phyloP scores from a whole-genome alignment of 2,797 vertebrate species.

The Rhinophrynus dorsalis region DNA sequence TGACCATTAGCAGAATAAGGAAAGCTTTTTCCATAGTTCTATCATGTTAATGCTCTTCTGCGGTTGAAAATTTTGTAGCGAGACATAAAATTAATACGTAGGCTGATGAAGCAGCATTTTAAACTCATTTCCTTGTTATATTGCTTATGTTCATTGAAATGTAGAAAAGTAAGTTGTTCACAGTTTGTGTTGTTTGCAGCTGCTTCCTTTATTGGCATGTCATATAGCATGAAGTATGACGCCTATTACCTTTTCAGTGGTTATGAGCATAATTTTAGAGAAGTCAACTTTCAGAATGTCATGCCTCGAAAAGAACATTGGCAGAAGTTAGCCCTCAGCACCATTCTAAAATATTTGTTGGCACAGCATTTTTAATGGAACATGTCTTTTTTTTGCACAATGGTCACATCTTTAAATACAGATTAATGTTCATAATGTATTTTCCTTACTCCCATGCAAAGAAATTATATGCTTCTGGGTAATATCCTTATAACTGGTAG shows the following conservation, averaged over 20 bases:
- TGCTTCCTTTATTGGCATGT: conserved; percentile 22
- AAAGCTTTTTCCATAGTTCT: too few species aligned
- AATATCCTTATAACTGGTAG: conserved; percentile 32
- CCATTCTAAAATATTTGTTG: conserved; percentile 37
- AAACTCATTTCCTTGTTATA: conserved; percentile 21
- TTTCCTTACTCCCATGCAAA: conserved; percentile 58
- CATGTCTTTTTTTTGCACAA: too few species aligned
- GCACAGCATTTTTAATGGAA: conserved; percentile 45
- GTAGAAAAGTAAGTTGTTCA: background rate
- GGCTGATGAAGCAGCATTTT: conserved; percentile 13
- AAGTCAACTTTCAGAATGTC: conserved; percentile 33
- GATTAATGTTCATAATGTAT: conserved; percentile 57
- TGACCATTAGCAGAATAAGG: background rate
- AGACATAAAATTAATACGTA: background rate
- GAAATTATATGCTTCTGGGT: conserved; percentile 19
- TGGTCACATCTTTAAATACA: conserved; percentile 51
- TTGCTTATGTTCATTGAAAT: conserved; percentile 19
- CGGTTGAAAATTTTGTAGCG: background rate
- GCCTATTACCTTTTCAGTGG: conserved; percentile 28
- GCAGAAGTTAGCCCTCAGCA: background rate
- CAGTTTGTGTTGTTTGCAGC: background rate
- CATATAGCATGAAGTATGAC: conserved; percentile 2
- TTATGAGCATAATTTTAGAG: conserved; percentile 18
- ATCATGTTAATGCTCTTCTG: conserved; percentile 1
- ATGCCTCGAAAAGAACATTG: conserved; percentile 21